Conservation (phyloP, 1,140 invertebrate species). For the Penaeus indicus region DNA sequence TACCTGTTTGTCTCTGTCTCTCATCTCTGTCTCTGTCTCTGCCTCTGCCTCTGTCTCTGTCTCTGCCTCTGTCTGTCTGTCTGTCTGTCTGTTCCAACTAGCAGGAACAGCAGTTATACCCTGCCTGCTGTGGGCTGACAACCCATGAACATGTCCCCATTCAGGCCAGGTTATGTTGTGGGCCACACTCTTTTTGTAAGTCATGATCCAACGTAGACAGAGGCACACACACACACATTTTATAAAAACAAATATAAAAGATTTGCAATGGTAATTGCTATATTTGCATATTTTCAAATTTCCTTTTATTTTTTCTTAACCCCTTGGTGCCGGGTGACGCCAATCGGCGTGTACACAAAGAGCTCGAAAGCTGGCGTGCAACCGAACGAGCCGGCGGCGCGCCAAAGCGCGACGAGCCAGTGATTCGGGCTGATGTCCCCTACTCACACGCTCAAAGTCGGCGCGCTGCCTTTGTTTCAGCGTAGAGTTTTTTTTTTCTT, state of each 20-base stretch:
- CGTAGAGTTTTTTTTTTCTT: no score
- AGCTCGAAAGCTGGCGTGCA: no score
- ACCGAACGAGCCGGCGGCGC: no score
- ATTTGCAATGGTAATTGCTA: neutral
- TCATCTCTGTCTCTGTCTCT: neutral
- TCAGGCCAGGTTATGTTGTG: neutral
- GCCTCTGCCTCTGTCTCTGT: neutral
- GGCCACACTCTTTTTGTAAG: neutral
- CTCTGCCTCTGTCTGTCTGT: constrained; percentile 12
- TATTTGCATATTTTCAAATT: neutral
- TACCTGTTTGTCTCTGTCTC: constrained; percentile 1
- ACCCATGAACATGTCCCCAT: neutral
- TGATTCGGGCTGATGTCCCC: no score
- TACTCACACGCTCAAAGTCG: no score
- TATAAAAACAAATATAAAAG: no score
- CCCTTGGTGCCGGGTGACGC: no score
- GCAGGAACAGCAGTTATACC: neutral
- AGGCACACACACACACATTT: neutral
- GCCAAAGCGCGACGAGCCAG: no score
- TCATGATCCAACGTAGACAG: no score
- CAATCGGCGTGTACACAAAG: no score
- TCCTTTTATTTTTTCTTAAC: neutral
- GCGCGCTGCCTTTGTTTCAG: no score
- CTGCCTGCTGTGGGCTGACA: neutral
- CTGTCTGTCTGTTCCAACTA: neutral